Evolutionary conservation across 2,113 vertebrate species (phyloP), one percentile per base, ranked within the genome.

Genomic region (Sylvietta virens): DNA sequence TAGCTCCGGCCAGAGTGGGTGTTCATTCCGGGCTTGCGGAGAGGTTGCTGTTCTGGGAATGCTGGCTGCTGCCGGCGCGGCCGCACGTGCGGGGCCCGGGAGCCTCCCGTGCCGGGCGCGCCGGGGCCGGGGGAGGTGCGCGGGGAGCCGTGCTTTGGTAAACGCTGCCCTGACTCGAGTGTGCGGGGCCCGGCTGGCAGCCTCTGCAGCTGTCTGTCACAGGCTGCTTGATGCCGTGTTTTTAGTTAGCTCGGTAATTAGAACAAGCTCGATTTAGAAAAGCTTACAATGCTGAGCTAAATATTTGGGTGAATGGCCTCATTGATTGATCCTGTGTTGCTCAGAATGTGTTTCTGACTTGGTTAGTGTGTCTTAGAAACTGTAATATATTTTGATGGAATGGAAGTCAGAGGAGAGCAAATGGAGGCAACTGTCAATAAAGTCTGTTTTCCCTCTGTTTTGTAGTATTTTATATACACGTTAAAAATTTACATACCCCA

Each of bases 291-390:
- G n/a, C 62, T 51, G 40, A 88, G 78, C 26, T 2, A 76, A 91
- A 48, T 93, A 67, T 96, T 96, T 95, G 92, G 78, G 87, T 95
- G 89, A 94, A 74, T 30, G 64, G 83, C 77, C 28, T 79, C 84
- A 67, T 78, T 81, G 76, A 60, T 81, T 81, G 66, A 65, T 91
- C 73, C 77, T 58, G 33, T 22, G 31, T 84, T 47, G 87, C 72
- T 87, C n/a, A 47, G 44, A 82, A 19, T 71, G 66, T 72, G 92
- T 70, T 81, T 86, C 76, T 90, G 91, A 53, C 26, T 92, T 76
- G 44, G 37, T 76, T 47, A 80, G n/a, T 9, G 19, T 82, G 15
- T 88, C 64, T 92, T 56, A 67, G 88, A 87, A 88, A 56, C 33
- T 40, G 51, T 64, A 37, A 53, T 81, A 1, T 11, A 1, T 86